Percentiles rank a stretch among this genome's conserved stretches.
phyloP scores from a whole-genome alignment of 1,140 invertebrate species.

The Hetaerina americana region DNA sequence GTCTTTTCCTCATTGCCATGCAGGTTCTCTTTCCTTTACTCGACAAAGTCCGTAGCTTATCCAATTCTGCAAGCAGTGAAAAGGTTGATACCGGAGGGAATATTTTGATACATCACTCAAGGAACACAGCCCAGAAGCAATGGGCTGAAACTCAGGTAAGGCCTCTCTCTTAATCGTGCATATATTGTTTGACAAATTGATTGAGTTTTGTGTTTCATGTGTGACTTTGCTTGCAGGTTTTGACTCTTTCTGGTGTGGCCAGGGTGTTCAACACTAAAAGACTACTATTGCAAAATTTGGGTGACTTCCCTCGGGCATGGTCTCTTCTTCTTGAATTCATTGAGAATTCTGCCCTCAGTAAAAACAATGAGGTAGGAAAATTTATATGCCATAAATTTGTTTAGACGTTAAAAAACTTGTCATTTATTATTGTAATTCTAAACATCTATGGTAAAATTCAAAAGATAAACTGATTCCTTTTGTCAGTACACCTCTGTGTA shows the following conservation, averaged over 20 bases:
- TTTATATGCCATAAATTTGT: no score
- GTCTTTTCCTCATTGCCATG: slow-evolving; percentile 13
- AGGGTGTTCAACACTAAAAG: slow-evolving; percentile 82
- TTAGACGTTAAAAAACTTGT: no score
- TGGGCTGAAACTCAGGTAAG: slow-evolving; percentile 94
- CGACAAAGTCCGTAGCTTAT: slow-evolving; percentile 81
- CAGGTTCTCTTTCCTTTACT: slow-evolving; percentile 88
- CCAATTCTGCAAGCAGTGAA: slow-evolving; percentile 83
- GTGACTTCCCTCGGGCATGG: slow-evolving; percentile 89
- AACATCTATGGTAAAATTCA: no score
- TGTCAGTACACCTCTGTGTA: neutral
- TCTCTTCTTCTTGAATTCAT: slow-evolving; percentile 84
- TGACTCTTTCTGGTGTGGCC: slow-evolving; percentile 59
- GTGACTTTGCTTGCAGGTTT: slow-evolving; percentile 33
- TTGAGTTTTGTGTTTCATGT: neutral
- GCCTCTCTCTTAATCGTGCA: slow-evolving; percentile 4
- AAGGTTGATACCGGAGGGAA: slow-evolving; percentile 86
- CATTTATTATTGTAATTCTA: no score
- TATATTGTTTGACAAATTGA: slow-evolving; percentile 4
- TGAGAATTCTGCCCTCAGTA: slow-evolving; percentile 77
- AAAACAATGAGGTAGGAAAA: slow-evolving; percentile 69
- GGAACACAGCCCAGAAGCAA: slow-evolving; percentile 98
- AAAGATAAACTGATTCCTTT: slow-evolving; percentile 6
- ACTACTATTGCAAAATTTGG: slow-evolving; percentile 65
- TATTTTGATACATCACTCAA: slow-evolving; percentile 94